Base-by-base conservation (phyloP, 2,888 invertebrate genomes). In the Cerastis leucographa region DNA sequence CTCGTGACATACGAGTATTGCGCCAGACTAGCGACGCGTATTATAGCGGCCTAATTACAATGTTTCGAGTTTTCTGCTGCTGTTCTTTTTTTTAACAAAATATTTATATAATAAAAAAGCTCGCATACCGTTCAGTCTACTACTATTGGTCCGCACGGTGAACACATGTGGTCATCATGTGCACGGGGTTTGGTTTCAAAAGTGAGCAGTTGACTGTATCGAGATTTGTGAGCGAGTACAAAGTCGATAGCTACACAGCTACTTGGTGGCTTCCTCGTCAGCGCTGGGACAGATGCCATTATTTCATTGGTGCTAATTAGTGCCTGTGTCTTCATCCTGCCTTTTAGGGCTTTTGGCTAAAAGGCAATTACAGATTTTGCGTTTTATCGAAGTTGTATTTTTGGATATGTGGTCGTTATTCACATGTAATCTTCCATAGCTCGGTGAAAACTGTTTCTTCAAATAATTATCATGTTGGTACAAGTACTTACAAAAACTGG, bases 271-370 rank as follows among this genome's bases (percentile, higher is more conserved):
- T 64, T 25, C 4, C n/a, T 64, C 64, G n/a, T 25, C n/a, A 14
- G 42, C n/a, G 14, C 9, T 64, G n/a, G 64, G 4, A 42, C 42
- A n/a, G 8, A 7, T 25, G n/a, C 35, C 4, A 64, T 2, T 62
- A 64, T 29, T 14, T 40, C 67, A 56, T 76, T 56, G 86, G 86
- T 86, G 86, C 86, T 86, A 71, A 69, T 22, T 35, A 51, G 51
- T 66, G 49, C 78, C 83, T 71, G 17, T 51, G 8, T 59, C 9
- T 61, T 42, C 22, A 84, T 49, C 8, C 35, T 64, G 71, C 14
- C 22, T 67, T 42, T 42, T 70, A 35, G 19, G 6, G 29, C 17
- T 61, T 76, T 0, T 22, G 61, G 59, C 14, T 54, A 29, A 78
- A 49, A 49, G 42, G 19, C 9, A 44, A 25, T 25, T 25, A 25